Evolutionary conservation across 2,113 vertebrate species (phyloP).

Genomic region (Bos indicus): DNA sequence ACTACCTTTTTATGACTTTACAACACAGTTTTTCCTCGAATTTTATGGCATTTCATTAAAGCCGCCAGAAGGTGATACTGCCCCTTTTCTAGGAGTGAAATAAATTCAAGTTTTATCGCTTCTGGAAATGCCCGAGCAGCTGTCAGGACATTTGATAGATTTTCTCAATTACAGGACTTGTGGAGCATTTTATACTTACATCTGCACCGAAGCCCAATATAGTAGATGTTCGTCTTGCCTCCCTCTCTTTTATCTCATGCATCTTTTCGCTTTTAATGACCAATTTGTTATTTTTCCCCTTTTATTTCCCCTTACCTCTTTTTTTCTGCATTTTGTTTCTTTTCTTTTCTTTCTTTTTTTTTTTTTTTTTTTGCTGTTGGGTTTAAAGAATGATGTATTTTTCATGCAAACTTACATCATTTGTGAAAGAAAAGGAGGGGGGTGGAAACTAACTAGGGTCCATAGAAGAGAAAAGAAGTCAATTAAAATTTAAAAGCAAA

Average conservation of each 20-base stretch:
- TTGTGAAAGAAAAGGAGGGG: neutral
- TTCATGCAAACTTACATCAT: conserved; percentile 16
- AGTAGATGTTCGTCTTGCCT: conserved; percentile 52
- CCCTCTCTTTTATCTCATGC: conserved; percentile 69
- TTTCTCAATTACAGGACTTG: conserved; percentile 90
- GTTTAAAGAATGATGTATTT: conserved; percentile 41
- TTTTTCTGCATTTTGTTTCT: conserved; percentile 59
- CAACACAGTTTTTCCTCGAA: conserved; percentile 85
- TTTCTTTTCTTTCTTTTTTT: neutral
- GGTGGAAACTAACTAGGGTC: neutral
- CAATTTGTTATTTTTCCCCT: conserved; percentile 73
- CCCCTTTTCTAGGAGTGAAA: conserved; percentile 88
- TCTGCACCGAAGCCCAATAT: conserved; percentile 75
- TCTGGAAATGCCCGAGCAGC: conserved; percentile 86
- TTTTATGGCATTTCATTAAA: conserved; percentile 91
- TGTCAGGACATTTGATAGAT: conserved; percentile 88
- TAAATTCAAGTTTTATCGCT: conserved; percentile 90
- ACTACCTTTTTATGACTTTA: conserved; percentile 87
- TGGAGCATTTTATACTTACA: conserved; percentile 89
- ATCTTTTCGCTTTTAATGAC: conserved; percentile 80
- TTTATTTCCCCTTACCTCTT: conserved; percentile 61
- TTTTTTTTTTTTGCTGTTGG: conserved; percentile 9
- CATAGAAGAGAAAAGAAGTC: conserved; percentile 28
- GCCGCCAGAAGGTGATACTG: conserved; percentile 88
- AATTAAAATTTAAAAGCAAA: conserved; percentile 63